phyloP scores from a whole-genome alignment of 2,888 invertebrate species.

The Zygaena filipendulae region DNA sequence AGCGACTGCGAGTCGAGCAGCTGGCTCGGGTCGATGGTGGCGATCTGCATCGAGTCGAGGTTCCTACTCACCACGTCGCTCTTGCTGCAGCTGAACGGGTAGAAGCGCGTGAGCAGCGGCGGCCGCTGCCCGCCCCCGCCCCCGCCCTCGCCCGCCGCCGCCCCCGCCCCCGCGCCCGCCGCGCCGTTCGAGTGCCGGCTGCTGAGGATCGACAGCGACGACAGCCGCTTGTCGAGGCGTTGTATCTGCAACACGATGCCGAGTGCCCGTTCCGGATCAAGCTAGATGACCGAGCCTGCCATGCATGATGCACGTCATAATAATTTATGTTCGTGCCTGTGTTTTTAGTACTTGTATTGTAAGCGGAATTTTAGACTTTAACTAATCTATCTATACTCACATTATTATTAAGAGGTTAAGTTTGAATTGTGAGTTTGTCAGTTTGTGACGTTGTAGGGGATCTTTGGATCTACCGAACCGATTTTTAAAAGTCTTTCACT shows the following conservation, averaged over 20 bases:
- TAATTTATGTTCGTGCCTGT: too few species aligned
- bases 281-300: not conserved
- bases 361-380: too few species aligned
- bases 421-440: too few species aligned
- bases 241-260: conserved; percentile 47
- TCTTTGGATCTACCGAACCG: too few species aligned
- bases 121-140: conserved; percentile 15
- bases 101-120: conserved; percentile 41
- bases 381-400: too few species aligned
- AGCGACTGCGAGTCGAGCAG: conserved; percentile 77
- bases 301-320: too few species aligned
- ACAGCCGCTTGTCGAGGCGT: conserved; percentile 39
- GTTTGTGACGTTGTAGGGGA: too few species aligned
- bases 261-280: too few species aligned
- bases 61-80: conserved; percentile 20
- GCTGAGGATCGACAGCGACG: conserved; percentile 38
- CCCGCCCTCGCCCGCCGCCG: conserved; percentile 25
- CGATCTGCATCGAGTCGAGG: conserved; percentile 62
- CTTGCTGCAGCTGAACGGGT: conserved; percentile 44
- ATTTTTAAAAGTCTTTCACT: too few species aligned
- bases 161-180: conserved; percentile 12
- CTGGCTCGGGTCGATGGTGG: conserved; percentile 71
- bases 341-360: too few species aligned
- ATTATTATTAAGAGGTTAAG: too few species aligned
- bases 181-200: conserved; percentile 31